Evolutionary conservation across 2,797 vertebrate species (phyloP).

Genomic region (Notamacropus eugenii): DNA sequence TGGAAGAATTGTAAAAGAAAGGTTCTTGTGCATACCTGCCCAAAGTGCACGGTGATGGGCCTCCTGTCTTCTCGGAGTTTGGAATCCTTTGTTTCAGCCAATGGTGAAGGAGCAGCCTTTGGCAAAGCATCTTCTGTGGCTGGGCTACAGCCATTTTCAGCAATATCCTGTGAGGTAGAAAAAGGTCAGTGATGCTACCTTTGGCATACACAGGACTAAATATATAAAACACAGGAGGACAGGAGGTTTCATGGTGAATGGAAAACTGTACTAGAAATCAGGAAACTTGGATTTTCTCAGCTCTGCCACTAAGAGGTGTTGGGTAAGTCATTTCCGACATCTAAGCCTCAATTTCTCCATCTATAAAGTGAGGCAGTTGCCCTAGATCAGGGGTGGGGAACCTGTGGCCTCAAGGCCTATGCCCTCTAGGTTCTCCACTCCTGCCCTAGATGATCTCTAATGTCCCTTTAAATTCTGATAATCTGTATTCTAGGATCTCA

Average conservation of each 20-base stretch:
- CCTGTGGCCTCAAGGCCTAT: no score
- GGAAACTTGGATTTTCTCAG: not conserved
- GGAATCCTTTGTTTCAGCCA: conserved; percentile 87
- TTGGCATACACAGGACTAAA: conserved; percentile 50
- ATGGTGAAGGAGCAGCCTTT: conserved; percentile 79
- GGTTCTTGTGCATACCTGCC: conserved; percentile 89
- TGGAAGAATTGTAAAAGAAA: not conserved
- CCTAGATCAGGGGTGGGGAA: not conserved
- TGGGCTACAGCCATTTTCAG: conserved; percentile 92
- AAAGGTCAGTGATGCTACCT: conserved; percentile 60
- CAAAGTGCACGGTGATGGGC: conserved; percentile 95
- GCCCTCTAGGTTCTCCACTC: no score
- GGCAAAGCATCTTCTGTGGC: conserved; percentile 84
- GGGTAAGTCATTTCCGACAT: not conserved
- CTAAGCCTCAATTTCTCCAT: not conserved
- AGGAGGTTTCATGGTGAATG: not conserved
- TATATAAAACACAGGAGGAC: conserved; percentile 60
- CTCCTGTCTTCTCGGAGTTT: conserved; percentile 88
- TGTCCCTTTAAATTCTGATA: not conserved
- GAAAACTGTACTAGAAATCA: not conserved
- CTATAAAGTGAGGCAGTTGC: not conserved
- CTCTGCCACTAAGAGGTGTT: not conserved
- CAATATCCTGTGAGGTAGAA: conserved; percentile 88
- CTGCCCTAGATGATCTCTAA: not conserved
- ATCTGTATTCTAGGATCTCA: not conserved